Percentiles rank a stretch among this genome's conserved stretches.
phyloP scores from a whole-genome alignment of 2,113 vertebrate genomes.

The Hippoglossus stenolepis region DNA sequence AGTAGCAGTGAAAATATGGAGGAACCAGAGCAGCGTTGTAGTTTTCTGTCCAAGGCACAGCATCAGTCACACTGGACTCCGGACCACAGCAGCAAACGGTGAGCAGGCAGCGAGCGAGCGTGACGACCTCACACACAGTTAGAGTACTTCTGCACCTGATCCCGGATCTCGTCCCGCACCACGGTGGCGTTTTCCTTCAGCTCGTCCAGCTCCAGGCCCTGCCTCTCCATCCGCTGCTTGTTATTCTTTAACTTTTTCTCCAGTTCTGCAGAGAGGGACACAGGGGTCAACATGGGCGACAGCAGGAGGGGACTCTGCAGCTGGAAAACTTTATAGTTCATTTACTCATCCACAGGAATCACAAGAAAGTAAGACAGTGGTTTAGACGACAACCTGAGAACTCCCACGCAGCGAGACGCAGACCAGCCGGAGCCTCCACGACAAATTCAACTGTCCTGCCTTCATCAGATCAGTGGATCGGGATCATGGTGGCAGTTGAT shows the following conservation, averaged over 20 bases:
- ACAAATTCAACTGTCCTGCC: no score
- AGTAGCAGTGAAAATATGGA: conserved; percentile 22
- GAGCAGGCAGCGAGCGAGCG: background rate
- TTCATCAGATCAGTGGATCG: no score
- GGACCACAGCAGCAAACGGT: conserved; percentile 40
- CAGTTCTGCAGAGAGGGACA: conserved; percentile 74
- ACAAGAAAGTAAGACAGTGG: no score
- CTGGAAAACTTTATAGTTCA: background rate
- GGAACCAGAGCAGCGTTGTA: conserved; percentile 29
- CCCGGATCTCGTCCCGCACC: conserved; percentile 77
- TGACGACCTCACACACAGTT: conserved; percentile 72
- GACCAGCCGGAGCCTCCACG: no score
- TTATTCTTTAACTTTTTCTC: conserved; percentile 84
- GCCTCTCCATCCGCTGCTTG: conserved; percentile 79
- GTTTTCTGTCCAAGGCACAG: conserved; percentile 16
- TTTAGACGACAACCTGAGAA: no score
- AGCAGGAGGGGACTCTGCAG: background rate
- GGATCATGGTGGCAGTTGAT: no score
- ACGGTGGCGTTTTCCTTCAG: conserved; percentile 79
- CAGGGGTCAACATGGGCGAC: background rate
- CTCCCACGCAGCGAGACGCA: no score
- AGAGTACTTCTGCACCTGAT: conserved; percentile 76
- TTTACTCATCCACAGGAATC: background rate
- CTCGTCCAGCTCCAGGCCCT: conserved; percentile 74
- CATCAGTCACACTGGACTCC: conserved; percentile 12